phyloP scores from a whole-genome alignment of 2,888 invertebrate genomes.

The Liodrosophila aerea region DNA sequence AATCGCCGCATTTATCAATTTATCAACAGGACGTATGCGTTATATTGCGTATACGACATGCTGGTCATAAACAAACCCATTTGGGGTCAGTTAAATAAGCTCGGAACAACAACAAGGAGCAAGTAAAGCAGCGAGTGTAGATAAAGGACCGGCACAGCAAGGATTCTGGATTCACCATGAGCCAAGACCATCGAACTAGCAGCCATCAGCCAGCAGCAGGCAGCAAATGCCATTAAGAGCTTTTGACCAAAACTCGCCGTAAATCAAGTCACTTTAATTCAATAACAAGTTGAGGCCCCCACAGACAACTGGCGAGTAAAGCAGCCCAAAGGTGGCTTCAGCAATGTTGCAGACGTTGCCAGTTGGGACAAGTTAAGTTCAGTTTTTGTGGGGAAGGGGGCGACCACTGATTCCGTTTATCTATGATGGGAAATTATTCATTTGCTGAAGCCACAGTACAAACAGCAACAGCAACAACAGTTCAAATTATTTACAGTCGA shows the following conservation, averaged over 20 bases:
- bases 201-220: background rate
- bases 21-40: slow-evolving; percentile 9
- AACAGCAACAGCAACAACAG: slow-evolving; percentile 21
- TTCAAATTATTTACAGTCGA: slow-evolving; percentile 33
- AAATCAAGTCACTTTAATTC: slow-evolving; percentile 76
- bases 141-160: background rate
- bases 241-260: slow-evolving; percentile 66
- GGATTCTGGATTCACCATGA: slow-evolving; percentile 5
- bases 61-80: slow-evolving; percentile 29
- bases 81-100: slow-evolving; percentile 14
- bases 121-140: slow-evolving; percentile 8
- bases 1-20: background rate
- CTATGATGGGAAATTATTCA: slow-evolving; percentile 70
- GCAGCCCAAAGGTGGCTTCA: slow-evolving; percentile 7
- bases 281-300: slow-evolving; percentile 61
- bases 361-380: slow-evolving; percentile 46
- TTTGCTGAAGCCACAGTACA: slow-evolving; percentile 42
- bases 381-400: slow-evolving; percentile 14
- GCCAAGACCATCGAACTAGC: background rate
- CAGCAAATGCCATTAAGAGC: slow-evolving; percentile 58
- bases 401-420: slow-evolving; percentile 72
- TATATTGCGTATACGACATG: slow-evolving; percentile 35
- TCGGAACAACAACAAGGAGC: background rate
- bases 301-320: too few relatives aligned
- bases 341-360: slow-evolving; percentile 66